Percentiles rank a stretch among this genome's conserved stretches.
Evolutionary conservation across 1,140 invertebrate genomes (phyloP).

Genomic region (silkworm (Bombyx mori)): ASM3026992v2 NC_085118.1:5823001-5823500

Average conservation of each 20-base stretch:
- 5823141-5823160: too few species aligned
- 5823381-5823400: slow-evolving; percentile 53
- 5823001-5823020: slow-evolving; percentile 60
- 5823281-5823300: slow-evolving; percentile 66
- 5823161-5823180: too few species aligned
- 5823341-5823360: slow-evolving; percentile 66
- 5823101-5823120: slow-evolving; percentile 30
- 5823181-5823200: slow-evolving; percentile 1
- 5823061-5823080: slow-evolving; percentile 29
- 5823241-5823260: slow-evolving; percentile 32
- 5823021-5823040: slow-evolving; percentile 36
- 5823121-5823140: background rate
- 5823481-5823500: slow-evolving; percentile 35
- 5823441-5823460: slow-evolving; percentile 59
- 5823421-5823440: slow-evolving; percentile 58
- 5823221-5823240: slow-evolving; percentile 6
- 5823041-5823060: slow-evolving; percentile 59
- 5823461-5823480: slow-evolving; percentile 70
- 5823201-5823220: slow-evolving; percentile 5
- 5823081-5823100: slow-evolving; percentile 26
- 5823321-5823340: slow-evolving; percentile 70
- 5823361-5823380: slow-evolving; percentile 56
- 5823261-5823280: slow-evolving; percentile 37
- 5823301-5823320: slow-evolving; percentile 72
- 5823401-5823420: slow-evolving; percentile 66